Percentiles rank a stretch among this genome's conserved stretches.
Conservation (phyloP, 2,113 vertebrate species). For the Parotia lawesii region DNA sequence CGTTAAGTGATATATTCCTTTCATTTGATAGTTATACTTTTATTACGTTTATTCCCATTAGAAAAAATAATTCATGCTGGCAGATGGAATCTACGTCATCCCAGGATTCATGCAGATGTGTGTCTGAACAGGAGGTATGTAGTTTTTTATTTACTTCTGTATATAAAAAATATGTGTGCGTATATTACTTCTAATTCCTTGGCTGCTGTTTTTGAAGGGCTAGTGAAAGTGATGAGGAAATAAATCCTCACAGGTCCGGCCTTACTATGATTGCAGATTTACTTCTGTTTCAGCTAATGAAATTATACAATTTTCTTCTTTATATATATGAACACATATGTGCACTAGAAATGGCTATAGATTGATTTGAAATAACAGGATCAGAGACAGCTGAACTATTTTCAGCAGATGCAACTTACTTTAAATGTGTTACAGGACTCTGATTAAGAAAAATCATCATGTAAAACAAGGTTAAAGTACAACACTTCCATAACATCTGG, state of each 20-base stretch:
- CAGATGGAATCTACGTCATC: background rate
- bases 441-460: rapidly evolving
- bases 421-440: background rate
- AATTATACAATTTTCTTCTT: background rate
- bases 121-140: background rate
- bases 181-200: background rate
- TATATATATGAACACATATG: rapidly evolving
- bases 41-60: background rate
- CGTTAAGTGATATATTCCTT: background rate
- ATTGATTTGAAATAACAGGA: background rate
- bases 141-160: background rate
- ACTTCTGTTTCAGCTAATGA: background rate
- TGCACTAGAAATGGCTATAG: background rate
- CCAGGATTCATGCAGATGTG: conserved; percentile 20
- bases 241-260: background rate
- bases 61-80: conserved; percentile 50
- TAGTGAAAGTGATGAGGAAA: background rate
- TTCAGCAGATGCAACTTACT: background rate
- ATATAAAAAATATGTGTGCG: background rate
- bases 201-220: background rate
- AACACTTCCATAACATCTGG: background rate
- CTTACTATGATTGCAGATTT: background rate
- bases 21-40: background rate
- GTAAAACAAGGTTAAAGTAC: background rate
- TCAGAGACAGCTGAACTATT: background rate